Conservation (phyloP, 2,113 vertebrate species). For the Heptranchias perlo region DNA sequence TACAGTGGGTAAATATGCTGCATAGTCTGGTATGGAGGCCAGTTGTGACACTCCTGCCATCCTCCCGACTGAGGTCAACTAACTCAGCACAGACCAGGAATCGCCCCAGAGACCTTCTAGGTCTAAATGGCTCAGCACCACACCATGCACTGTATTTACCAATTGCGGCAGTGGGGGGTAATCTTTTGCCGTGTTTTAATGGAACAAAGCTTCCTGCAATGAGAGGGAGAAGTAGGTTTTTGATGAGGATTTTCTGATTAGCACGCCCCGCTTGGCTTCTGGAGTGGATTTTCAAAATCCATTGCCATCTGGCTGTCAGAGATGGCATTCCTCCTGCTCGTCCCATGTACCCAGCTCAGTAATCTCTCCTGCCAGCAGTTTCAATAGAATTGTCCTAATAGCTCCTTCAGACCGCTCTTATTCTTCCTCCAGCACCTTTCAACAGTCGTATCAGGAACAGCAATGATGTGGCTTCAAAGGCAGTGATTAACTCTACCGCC, state of each 20-base stretch:
- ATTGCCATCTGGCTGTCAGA: not conserved
- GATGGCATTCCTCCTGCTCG: not conserved
- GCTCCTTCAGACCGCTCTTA: not conserved
- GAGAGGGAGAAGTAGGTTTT: not conserved
- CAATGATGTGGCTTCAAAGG: not conserved
- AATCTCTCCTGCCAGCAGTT: not conserved
- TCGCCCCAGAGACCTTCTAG: not conserved
- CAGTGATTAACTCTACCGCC: not conserved
- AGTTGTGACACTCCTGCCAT: not conserved
- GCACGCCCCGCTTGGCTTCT: not conserved
- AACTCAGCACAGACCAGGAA: not conserved
- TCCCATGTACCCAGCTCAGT: not conserved
- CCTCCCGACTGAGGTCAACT: not conserved
- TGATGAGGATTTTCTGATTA: not conserved
- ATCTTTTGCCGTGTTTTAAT: not conserved
- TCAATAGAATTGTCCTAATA: not conserved
- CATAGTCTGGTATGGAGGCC: not conserved
- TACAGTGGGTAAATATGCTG: not conserved
- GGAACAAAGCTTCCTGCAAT: not conserved
- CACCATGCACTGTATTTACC: not conserved
- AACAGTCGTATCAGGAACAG: not conserved
- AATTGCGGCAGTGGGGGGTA: not conserved
- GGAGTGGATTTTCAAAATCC: not conserved
- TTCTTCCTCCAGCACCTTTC: not conserved
- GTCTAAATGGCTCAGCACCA: not conserved